phyloP scores from a whole-genome alignment of 2,888 invertebrate species.

The Drosophila diplacantha region DNA sequence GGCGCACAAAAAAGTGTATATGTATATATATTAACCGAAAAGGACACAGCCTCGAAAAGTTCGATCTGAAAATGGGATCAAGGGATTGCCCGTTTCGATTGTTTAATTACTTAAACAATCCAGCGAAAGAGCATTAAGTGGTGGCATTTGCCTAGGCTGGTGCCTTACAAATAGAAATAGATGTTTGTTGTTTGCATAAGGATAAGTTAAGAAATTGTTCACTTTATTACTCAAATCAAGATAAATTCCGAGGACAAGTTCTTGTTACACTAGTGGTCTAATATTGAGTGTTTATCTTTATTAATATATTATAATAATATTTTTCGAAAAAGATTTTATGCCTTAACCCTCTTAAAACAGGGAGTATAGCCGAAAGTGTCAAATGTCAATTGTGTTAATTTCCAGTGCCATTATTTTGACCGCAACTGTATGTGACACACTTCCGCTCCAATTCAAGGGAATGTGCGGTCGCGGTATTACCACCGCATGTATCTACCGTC shows the following conservation, averaged over 20 bases:
- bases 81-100: slow-evolving; percentile 33
- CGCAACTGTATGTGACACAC: slow-evolving; percentile 22
- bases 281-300: background rate
- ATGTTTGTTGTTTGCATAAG: background rate
- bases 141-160: background rate
- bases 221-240: background rate
- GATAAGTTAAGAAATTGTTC: background rate
- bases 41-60: slow-evolving; percentile 32
- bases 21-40: slow-evolving; percentile 14
- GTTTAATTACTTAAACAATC: slow-evolving; percentile 56
- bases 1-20: slow-evolving; percentile 1
- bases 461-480: slow-evolving; percentile 17
- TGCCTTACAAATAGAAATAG: background rate
- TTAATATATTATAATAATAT: no score
- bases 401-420: slow-evolving; percentile 13
- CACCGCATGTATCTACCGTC: slow-evolving; percentile 31
- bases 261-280: background rate
- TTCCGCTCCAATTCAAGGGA: slow-evolving; percentile 33
- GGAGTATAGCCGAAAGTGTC: background rate
- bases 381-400: background rate
- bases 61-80: slow-evolving; percentile 33
- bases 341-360: no score
- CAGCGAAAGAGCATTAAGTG: slow-evolving; percentile 16
- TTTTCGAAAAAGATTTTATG: background rate
- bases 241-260: background rate